Evolutionary conservation across 2,113 vertebrate genomes (phyloP).

Genomic region (Artemisiospiza belli): DNA sequence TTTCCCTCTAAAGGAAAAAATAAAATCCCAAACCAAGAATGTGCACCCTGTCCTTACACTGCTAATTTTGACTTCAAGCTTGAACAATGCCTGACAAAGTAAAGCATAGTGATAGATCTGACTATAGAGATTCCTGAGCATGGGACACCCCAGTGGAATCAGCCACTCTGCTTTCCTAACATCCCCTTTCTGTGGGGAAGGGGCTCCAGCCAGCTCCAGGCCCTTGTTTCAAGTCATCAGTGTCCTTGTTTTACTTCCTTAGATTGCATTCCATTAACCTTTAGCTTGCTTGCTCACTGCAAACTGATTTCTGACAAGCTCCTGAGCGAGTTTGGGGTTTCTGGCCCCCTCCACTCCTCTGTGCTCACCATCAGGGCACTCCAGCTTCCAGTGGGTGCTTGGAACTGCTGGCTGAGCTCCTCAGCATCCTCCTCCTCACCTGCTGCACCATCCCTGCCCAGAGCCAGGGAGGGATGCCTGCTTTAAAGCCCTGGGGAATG

Average conservation of each 20-base stretch:
- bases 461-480: background rate
- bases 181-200: background rate
- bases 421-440: background rate
- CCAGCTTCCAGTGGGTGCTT: background rate
- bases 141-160: background rate
- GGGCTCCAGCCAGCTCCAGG: background rate
- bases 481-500: background rate
- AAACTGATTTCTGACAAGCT: background rate
- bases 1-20: background rate
- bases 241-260: conserved; percentile 10
- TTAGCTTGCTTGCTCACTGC: background rate
- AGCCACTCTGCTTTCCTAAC: background rate
- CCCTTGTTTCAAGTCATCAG: background rate
- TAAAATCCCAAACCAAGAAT: no score
- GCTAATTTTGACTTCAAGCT: background rate
- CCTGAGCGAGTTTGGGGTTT: fast-evolving
- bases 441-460: background rate
- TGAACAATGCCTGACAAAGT: background rate
- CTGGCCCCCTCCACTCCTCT: background rate
- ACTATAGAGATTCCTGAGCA: fast-evolving
- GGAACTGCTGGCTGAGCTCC: background rate
- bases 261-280: conserved; percentile 31
- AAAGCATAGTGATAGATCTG: background rate
- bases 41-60: fast-evolving
- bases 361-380: fast-evolving